phyloP scores from a whole-genome alignment of 1,140 invertebrate species.

The Caerostris extrusa region DNA sequence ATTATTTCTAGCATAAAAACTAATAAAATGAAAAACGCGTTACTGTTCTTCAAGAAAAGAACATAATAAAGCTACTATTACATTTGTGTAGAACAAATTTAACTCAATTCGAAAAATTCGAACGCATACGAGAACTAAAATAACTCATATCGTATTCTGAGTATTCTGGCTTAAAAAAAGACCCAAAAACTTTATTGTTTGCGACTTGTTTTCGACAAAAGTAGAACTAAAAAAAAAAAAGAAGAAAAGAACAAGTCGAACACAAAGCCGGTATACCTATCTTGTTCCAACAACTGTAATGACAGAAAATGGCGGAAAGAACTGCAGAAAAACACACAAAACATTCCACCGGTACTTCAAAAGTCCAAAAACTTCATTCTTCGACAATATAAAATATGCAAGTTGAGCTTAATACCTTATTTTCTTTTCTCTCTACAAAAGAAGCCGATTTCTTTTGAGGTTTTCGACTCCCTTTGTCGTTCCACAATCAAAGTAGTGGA shows the following conservation, averaged over 20 bases:
- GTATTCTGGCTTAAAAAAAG: background rate
- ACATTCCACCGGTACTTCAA: background rate
- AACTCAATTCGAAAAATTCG: background rate
- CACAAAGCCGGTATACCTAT: background rate
- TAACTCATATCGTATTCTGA: background rate
- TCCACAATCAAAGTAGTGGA: slow-evolving; percentile 44
- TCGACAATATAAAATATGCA: slow-evolving; percentile 61
- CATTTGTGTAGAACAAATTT: background rate
- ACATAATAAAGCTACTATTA: background rate
- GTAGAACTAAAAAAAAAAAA: background rate
- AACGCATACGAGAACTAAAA: background rate
- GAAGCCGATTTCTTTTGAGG: slow-evolving; percentile 37
- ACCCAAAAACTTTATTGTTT: background rate
- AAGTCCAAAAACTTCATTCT: slow-evolving; percentile 47
- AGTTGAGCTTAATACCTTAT: slow-evolving; percentile 40
- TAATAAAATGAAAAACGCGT: no score
- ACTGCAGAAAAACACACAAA: slow-evolving; percentile 35
- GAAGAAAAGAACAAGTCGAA: background rate
- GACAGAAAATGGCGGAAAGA: slow-evolving; percentile 4
- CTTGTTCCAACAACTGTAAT: slow-evolving; percentile 23
- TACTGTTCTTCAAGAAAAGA: no score
- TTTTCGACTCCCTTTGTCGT: background rate
- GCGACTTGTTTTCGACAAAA: background rate
- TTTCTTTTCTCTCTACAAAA: slow-evolving; percentile 29
- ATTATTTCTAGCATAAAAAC: no score